Evolutionary conservation across 2,113 vertebrate species (phyloP).

Genomic region (Saccopteryx bilineata): DNA sequence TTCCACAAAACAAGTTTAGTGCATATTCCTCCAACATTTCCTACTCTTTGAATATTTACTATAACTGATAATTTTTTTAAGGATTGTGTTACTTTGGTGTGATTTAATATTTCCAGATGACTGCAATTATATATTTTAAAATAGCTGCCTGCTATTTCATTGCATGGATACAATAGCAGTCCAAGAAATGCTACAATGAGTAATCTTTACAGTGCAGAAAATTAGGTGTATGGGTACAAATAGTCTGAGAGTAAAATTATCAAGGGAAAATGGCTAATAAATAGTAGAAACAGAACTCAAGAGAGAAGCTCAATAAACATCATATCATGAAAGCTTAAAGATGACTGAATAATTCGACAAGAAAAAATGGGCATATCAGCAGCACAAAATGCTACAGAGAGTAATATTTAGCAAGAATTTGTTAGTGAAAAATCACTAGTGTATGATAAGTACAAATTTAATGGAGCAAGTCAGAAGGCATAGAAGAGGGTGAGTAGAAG

Average conservation of each 20-base stretch:
- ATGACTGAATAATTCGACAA: not conserved
- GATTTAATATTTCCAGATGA: not conserved
- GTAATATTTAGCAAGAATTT: not conserved
- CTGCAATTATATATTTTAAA: slow-evolving; percentile 35
- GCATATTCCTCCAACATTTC: not conserved
- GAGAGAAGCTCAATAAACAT: not conserved
- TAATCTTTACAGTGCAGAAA: not conserved
- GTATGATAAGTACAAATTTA: not conserved
- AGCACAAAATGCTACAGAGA: not conserved
- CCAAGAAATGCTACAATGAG: not conserved
- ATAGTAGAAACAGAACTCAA: not conserved
- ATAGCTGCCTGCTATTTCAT: not conserved
- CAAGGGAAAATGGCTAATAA: not conserved
- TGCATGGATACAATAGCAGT: not conserved
- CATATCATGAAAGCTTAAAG: not conserved
- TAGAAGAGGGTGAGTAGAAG: not conserved
- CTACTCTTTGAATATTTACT: not conserved
- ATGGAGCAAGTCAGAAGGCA: not conserved
- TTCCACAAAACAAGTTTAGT: not conserved
- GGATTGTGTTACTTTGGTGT: not conserved
- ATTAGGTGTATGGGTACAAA: not conserved
- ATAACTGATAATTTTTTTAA: not conserved
- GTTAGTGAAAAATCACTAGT: not conserved
- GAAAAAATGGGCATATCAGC: not conserved
- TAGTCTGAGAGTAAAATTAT: not conserved